Base-by-base conservation (phyloP, 1,140 invertebrate genomes). In the Papilio xuthus region DNA sequence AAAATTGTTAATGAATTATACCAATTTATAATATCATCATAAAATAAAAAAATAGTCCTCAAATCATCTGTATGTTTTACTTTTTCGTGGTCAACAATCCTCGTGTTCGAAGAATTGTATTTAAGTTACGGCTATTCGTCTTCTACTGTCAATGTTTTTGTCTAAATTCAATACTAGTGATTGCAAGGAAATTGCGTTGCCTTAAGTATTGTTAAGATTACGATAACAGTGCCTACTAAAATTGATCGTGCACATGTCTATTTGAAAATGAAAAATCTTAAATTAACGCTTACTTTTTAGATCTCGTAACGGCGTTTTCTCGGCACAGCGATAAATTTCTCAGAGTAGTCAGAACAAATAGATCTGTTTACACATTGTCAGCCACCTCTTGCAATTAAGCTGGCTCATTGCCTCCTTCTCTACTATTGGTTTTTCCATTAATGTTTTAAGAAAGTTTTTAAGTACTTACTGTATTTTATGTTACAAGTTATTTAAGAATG, bases 291-390 rank as follows among this genome's bases (percentile, higher is more conserved):
- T 60, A 7, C 13, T 67, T 67, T 67, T 23, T 7, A 23, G 9
- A 28, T 32, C 60, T 32, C 60, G 50, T 26, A 67, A 67, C 23
- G 13, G 13, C 13, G 60, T 67, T 67, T 67, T 26, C 60, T 28
- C 26, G 53, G 18, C 53, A 12, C 13, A 67, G 60, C 60, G 60
- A 67, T 67, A 67, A 67, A 56, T 56, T 28, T 28, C 60, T 67
- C 20, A 2, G 20, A n/a, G 53, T 56, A 56, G 53, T 56, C 60
- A 28, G 60, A 67, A 67, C 60, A 67, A 67, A 67, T 67, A 67
- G 60, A 67, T 67, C 60, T 67, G 60, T 67, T 67, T 67, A 26
- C 60, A 67, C 60, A 67, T 28, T 67, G 26, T 67, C 60, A 67
- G 60, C 60, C 60, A 67, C 60, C 60, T 67, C 60, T 28, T 67